A percentile compares a stretch with the other conserved stretches of the same genome.
Evolutionary conservation across 2,797 vertebrate genomes (phyloP).

Genomic region (Anniella stebbinsi): DNA sequence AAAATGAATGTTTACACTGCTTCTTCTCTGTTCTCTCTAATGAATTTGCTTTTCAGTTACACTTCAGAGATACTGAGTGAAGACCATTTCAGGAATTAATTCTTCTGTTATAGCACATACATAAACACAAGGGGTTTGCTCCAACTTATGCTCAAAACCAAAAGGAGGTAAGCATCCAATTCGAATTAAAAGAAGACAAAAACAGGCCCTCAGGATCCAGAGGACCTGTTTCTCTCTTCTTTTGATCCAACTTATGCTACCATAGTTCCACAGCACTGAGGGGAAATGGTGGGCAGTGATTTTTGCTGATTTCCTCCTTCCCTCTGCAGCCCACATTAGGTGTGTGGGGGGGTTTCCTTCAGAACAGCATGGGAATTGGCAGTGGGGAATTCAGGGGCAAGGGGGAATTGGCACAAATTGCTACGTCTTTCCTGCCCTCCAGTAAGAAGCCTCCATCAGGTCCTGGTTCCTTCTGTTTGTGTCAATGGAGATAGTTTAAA

Average conservation of each 20-base stretch:
- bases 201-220: too few species aligned
- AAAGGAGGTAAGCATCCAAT: too few species aligned
- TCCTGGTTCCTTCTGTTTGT: too few species aligned
- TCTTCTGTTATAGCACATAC: neutral
- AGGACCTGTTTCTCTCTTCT: too few species aligned
- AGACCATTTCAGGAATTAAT: neutral
- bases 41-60: conserved; percentile 12
- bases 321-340: neutral
- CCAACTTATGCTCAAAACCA: neutral
- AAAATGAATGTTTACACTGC: conserved; percentile 6
- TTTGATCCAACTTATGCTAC: neutral
- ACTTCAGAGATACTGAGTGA: neutral
- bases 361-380: too few species aligned
- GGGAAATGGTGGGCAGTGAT: neutral
- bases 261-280: too few species aligned
- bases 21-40: neutral
- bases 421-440: too few species aligned
- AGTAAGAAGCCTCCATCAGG: too few species aligned
- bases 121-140: neutral
- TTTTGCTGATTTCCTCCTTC: neutral
- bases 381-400: too few species aligned
- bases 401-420: too few species aligned
- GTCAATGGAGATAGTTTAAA: too few species aligned
- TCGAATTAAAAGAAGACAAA: too few species aligned
- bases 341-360: neutral